Base-by-base conservation (phyloP, 1,140 invertebrate species). In the Ostrea denselamellosa region DNA sequence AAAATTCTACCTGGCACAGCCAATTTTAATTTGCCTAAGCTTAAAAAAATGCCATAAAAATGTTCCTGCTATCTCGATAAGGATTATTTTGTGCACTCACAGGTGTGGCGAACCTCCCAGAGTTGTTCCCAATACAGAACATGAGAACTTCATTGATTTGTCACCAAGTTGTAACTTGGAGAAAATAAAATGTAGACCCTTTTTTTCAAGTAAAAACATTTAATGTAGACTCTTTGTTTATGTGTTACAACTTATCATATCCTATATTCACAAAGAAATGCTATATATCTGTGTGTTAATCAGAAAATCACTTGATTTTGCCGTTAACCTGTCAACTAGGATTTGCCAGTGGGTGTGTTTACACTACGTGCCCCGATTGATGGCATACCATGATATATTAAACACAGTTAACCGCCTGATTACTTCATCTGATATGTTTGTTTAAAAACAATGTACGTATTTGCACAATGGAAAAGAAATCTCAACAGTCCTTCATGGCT, bases 401-500 rank as follows among this genome's bases (percentile, higher is more conserved):
- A 71, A 34, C 68, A 71, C 68, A 71, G 22, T 71, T 71, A 71
- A 71, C 68, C 28, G 68, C 68, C 68, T 71, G 68, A 71, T 71
- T 71, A 71, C 68, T 71, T 71, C 22, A 71, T 71, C 68, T 71
- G 68, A 71, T 71, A 71, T 71, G 68, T 71, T 71, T 71, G 68
- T 71, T 71, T 71, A 71, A 71, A 71, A 71, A 71, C 68, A 71
- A 71, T 71, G 68, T 71, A 71, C 25, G 22, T 71, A 25, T 71
- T 71, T 71, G 68, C 68, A 71, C 28, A 71, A 71, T 34, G 68
- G 68, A 71, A 71, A 71, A 71, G 68, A 71, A 71, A 71, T 71
- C 68, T 71, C 25, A 71, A 71, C 22, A 25, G 68, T 28, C 68
- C 68, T 71, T 71, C 25, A 71, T 9, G 8, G 14, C 22, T 28